These are phyloP conservation scores for Empidonax alnorum DNA, from an alignment of 2,113 vertebrate species.

Conservation along the genomic window DNA sequence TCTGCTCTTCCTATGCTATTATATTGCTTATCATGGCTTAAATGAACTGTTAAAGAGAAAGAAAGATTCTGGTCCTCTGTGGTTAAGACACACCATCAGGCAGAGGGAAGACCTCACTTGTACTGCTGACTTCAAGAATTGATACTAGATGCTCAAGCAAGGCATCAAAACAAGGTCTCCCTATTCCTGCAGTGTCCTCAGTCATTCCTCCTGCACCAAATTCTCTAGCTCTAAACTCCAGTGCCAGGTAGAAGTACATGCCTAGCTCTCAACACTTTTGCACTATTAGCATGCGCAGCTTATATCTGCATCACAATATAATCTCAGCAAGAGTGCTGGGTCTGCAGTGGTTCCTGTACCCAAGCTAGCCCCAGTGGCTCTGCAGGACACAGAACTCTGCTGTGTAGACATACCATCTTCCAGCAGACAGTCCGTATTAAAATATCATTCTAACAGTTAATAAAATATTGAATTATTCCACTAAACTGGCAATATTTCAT, in stretches of 20 bases:
- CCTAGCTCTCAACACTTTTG: accelerated
- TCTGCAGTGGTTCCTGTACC: not conserved
- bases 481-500: not conserved
- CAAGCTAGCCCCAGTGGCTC: not conserved
- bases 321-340: not conserved
- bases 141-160: accelerated
- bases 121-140: not conserved
- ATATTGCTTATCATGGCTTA: not conserved
- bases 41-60: not conserved
- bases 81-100: not conserved
- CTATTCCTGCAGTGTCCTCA: not conserved
- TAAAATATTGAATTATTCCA: not conserved
- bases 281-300: not conserved
- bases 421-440: not conserved
- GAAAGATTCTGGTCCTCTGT: not conserved
- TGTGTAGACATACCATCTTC: not conserved
- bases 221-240: not conserved
- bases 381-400: not conserved
- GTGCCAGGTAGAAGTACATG: not conserved
- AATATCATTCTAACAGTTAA: not conserved
- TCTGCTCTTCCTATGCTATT: not conserved
- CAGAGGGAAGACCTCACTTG: not conserved
- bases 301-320: not conserved
- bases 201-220: not conserved
- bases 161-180: not conserved